These are phyloP conservation scores for Catocala sponsa DNA, from an alignment of 2,888 invertebrate species.

Conservation along the genomic window DNA sequence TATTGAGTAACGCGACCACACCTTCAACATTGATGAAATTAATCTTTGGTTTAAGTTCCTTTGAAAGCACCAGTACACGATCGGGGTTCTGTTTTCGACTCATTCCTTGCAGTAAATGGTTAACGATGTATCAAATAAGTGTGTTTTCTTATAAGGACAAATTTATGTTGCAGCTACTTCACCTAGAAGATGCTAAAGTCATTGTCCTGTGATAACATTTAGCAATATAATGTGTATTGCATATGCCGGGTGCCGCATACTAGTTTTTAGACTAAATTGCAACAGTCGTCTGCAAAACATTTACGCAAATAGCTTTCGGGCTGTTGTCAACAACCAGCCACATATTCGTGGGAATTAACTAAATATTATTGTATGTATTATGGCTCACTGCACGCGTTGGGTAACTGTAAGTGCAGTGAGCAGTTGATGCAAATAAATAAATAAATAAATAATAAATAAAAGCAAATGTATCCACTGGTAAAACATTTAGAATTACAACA, in stretches of 20 bases:
- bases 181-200: constrained; percentile 6
- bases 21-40: constrained; percentile 45
- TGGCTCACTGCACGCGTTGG: too few species aligned
- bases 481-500: constrained; percentile 19
- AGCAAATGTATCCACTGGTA: constrained; percentile 16
- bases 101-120: neutral
- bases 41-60: constrained; percentile 29
- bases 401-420: too few species aligned
- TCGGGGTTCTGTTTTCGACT: neutral
- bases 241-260: constrained; percentile 31
- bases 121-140: neutral
- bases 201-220: constrained; percentile 38
- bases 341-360: constrained; percentile 60
- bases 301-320: constrained; percentile 53
- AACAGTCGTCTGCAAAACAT: constrained; percentile 49
- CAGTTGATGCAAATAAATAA: too few species aligned
- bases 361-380: too few species aligned
- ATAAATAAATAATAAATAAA: too few species aligned
- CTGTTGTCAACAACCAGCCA: constrained; percentile 57
- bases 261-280: constrained; percentile 43
- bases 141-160: neutral
- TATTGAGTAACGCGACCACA: constrained; percentile 48
- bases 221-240: constrained; percentile 27
- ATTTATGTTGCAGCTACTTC: neutral
- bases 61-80: constrained; percentile 4